Evolutionary conservation across 2,113 vertebrate species (phyloP).

Genomic region (Coptodon rendalli): DNA sequence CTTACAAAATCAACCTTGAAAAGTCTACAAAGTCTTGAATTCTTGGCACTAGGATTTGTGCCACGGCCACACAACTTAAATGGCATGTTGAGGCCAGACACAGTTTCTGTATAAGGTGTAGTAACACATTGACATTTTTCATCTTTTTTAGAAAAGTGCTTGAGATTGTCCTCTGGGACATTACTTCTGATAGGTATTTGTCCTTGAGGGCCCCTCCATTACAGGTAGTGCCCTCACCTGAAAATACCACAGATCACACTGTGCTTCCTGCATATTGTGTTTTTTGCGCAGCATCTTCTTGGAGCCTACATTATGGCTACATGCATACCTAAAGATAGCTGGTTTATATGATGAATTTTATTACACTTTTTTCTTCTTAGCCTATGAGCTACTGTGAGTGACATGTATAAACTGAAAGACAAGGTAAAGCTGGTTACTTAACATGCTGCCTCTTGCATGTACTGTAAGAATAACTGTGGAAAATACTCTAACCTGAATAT

Average conservation of each 20-base stretch:
- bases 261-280: background rate
- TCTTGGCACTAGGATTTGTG: background rate
- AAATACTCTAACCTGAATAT: background rate
- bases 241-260: background rate
- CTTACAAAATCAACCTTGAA: background rate
- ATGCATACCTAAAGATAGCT: background rate
- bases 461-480: background rate
- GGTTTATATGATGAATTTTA: background rate
- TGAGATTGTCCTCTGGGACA: background rate
- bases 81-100: rapidly evolving
- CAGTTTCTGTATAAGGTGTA: background rate
- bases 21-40: background rate
- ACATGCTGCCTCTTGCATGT: background rate
- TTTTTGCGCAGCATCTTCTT: background rate
- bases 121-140: background rate
- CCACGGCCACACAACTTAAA: rapidly evolving
- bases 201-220: background rate
- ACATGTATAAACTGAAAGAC: background rate
- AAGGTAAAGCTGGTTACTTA: background rate
- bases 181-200: background rate
- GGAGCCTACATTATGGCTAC: background rate
- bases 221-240: background rate
- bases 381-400: background rate
- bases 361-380: background rate
- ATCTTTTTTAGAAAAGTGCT: background rate